These are phyloP conservation scores for Hylaeus anthracinus DNA, from an alignment of 1,140 invertebrate genomes.

Conservation along the genomic window DNA sequence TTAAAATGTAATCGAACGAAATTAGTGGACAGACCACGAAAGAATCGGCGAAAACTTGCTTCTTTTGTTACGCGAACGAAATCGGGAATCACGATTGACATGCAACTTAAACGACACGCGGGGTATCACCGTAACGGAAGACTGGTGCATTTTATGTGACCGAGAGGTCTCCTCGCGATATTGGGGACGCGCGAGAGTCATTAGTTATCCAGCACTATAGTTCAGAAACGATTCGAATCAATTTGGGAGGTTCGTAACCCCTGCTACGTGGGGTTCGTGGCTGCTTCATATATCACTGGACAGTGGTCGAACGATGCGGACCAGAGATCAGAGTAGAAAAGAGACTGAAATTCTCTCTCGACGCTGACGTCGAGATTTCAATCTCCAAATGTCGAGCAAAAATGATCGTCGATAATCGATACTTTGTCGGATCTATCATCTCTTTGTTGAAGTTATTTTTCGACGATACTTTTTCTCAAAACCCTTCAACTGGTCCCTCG, in stretches of 20 bases:
- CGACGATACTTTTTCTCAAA: too few relatives aligned
- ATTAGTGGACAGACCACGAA: too few relatives aligned
- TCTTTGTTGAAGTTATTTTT: too few relatives aligned
- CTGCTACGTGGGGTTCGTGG: slow-evolving; percentile 44
- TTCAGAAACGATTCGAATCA: slow-evolving; percentile 66
- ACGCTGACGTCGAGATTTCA: slow-evolving; percentile 20
- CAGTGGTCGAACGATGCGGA: slow-evolving; percentile 29
- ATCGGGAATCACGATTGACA: slow-evolving; percentile 18
- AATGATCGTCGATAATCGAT: too few relatives aligned
- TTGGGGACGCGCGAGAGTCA: slow-evolving; percentile 50
- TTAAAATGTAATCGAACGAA: too few relatives aligned
- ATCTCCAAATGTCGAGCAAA: neutral
- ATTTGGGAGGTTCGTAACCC: slow-evolving; percentile 62
- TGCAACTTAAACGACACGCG: slow-evolving; percentile 37
- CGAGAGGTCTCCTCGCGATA: slow-evolving; percentile 43
- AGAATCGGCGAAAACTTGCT: too few relatives aligned
- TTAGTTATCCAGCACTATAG: slow-evolving; percentile 68
- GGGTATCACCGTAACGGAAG: neutral
- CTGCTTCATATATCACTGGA: slow-evolving; percentile 64
- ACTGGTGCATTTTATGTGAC: slow-evolving; percentile 39
- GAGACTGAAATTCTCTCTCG: slow-evolving; percentile 1
- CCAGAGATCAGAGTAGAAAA: slow-evolving; percentile 12
- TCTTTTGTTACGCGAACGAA: neutral
- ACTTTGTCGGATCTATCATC: too few relatives aligned
- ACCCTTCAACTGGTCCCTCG: too few relatives aligned